A percentile compares a stretch with the other conserved stretches of the same genome.
Evolutionary conservation across 2,888 invertebrate species (phyloP).

Genomic region (Caenorhabditis uteleia): DNA sequence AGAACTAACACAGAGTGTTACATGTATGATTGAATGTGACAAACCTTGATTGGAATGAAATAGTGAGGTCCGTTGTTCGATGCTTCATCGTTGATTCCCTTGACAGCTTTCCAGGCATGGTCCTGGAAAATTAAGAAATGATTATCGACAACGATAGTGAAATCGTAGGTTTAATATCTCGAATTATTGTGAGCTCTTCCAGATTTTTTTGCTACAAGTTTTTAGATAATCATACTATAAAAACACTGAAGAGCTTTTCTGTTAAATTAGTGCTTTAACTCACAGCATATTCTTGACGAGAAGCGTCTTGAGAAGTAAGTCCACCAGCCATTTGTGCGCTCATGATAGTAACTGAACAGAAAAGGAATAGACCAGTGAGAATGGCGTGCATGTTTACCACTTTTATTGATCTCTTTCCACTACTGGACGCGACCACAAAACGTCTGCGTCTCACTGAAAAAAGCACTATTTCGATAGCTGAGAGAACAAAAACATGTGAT

Average conservation of each 20-base stretch:
- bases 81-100: constrained; percentile 46
- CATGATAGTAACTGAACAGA: constrained; percentile 5
- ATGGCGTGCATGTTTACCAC: constrained; percentile 14
- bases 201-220: no score
- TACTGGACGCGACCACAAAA: constrained; percentile 1
- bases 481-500: no score
- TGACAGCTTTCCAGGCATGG: constrained; percentile 43
- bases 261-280: constrained; percentile 16
- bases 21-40: no score
- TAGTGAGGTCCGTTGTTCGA: constrained; percentile 55
- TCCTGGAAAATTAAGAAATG: constrained; percentile 25
- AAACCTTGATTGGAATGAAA: constrained; percentile 52
- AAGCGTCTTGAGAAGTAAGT: constrained; percentile 43
- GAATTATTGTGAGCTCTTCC: no score
- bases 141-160: neutral
- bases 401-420: constrained; percentile 37
- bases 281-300: constrained; percentile 46
- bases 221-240: neutral
- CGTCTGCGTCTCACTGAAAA: constrained; percentile 21
- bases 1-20: no score
- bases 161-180: neutral
- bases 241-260: neutral
- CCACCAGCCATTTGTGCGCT: constrained; percentile 41
- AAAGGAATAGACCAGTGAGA: constrained; percentile 15
- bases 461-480: constrained; percentile 16